Evolutionary conservation across 2,797 vertebrate species (phyloP), one percentile per base, ranked within the genome.

Genomic region (Eidolon dupreanum): DNA sequence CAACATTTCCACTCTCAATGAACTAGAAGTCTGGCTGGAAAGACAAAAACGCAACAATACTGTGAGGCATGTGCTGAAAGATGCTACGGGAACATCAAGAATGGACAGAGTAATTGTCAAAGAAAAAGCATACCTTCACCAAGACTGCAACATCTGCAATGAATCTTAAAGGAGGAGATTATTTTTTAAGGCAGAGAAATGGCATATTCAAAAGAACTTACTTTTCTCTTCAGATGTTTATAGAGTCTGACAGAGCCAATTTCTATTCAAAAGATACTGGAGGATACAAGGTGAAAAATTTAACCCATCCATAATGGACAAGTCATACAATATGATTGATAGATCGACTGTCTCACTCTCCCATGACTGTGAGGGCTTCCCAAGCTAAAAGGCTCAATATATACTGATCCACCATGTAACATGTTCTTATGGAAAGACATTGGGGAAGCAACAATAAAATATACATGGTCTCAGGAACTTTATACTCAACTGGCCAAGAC

Each of bases 21-120:
- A 86, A 93, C 43, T 88, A 68, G 53, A 88, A 57, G 33, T 65
- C 66, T 85, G 65, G 36, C 71, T 93, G 26, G 41, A 68, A 93
- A 84, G 41, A 78, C 36, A 74, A 84, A 82, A 82, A 57, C 28
- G n/a, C 38, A 84, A 36, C 17, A 84, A 33, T n/a, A 43, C 26
- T 4, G 15, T 17, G 10, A 79, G 28, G 16, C 36, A 26, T 6
- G 12, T 51, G 16, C 33, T 90, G 9, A 74, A 61, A 77, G 38
- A 59, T 26, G 83, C 19, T 41, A 53, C 0, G 22, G 17, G 17
- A 89, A 86, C 36, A 46, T 28, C 13, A 49, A 59, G 68, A 86
- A 85, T 13, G 28, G 16, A 70, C 43, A 10, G n/a, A 83, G 51
- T 24, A 83, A 93, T 11, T 9, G 26, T 38, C n/a, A 51, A n/a